A percentile compares a stretch with the other conserved stretches of the same genome.
Evolutionary conservation across 2,797 vertebrate genomes (phyloP).

Genomic region (Danio albolineatus): DNA sequence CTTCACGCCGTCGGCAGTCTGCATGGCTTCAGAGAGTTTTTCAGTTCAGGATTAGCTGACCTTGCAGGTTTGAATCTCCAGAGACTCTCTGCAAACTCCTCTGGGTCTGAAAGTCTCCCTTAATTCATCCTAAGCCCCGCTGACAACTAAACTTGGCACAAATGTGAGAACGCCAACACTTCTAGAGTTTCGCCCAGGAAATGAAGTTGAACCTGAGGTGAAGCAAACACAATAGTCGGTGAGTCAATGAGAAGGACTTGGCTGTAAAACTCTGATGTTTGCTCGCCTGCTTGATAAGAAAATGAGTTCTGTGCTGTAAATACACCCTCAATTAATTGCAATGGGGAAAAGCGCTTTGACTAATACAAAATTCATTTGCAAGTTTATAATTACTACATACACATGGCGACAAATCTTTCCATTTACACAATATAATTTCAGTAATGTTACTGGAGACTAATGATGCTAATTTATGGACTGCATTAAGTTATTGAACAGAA

Average conservation of each 20-base stretch:
- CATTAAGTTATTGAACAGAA: constrained; percentile 45
- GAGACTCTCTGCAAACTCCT: constrained; percentile 19
- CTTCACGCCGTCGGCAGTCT: neutral
- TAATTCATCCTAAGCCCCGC: constrained; percentile 28
- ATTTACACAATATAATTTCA: constrained; percentile 28
- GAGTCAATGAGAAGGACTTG: constrained; percentile 13
- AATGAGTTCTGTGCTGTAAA: constrained; percentile 4
- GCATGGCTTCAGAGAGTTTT: neutral
- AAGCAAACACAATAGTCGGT: constrained; percentile 6
- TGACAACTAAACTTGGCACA: constrained; percentile 34
- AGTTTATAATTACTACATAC: constrained; percentile 16
- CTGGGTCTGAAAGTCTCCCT: constrained; percentile 29
- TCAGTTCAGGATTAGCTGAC: constrained; percentile 32
- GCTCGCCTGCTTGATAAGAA: constrained; percentile 21
- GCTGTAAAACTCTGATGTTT: constrained; percentile 28
- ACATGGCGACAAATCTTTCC: neutral
- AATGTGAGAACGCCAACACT: constrained; percentile 10
- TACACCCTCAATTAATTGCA: constrained; percentile 18
- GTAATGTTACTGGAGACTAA: constrained; percentile 49
- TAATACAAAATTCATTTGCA: constrained; percentile 4
- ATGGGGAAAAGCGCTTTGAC: constrained; percentile 9
- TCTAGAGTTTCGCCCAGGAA: neutral
- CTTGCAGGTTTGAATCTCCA: constrained; percentile 6
- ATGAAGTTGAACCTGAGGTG: constrained; percentile 35
- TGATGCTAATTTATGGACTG: constrained; percentile 35